These are phyloP conservation scores for Decapterus maruadsi DNA, from an alignment of 2,797 vertebrate genomes.

Conservation along the genomic window DNA sequence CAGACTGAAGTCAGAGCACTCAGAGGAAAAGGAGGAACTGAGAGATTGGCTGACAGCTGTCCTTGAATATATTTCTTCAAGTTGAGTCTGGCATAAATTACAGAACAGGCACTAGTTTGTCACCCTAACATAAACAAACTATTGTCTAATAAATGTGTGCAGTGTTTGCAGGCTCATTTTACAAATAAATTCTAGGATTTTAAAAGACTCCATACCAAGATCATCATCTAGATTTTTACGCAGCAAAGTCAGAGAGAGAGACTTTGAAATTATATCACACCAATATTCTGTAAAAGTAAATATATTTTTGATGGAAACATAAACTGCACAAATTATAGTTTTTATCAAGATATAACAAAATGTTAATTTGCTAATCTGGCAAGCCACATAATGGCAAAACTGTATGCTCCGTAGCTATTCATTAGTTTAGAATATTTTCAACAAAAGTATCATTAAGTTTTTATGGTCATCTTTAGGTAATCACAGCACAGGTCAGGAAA, in stretches of 20 bases:
- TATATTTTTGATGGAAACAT: neutral
- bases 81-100: constrained; percentile 38
- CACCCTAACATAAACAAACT: neutral
- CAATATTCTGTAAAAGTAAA: neutral
- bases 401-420: neutral
- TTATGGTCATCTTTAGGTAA: neutral
- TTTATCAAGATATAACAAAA: neutral
- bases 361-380: neutral
- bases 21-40: constrained; percentile 56
- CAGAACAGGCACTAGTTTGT: constrained; percentile 37
- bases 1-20: constrained; percentile 60
- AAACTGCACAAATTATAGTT: neutral
- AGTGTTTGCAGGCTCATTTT: neutral
- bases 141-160: constrained; percentile 8
- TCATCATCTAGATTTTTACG: neutral
- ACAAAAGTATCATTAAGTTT: too few species aligned
- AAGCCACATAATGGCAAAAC: neutral
- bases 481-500: neutral
- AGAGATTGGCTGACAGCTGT: constrained; percentile 74
- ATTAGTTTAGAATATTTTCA: too few species aligned
- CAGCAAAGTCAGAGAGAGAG: neutral
- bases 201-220: neutral
- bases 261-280: neutral
- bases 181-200: neutral
- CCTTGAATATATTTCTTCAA: constrained; percentile 71